Conservation (phyloP, 2,888 invertebrate species). For the Acrobasis suavella region DNA sequence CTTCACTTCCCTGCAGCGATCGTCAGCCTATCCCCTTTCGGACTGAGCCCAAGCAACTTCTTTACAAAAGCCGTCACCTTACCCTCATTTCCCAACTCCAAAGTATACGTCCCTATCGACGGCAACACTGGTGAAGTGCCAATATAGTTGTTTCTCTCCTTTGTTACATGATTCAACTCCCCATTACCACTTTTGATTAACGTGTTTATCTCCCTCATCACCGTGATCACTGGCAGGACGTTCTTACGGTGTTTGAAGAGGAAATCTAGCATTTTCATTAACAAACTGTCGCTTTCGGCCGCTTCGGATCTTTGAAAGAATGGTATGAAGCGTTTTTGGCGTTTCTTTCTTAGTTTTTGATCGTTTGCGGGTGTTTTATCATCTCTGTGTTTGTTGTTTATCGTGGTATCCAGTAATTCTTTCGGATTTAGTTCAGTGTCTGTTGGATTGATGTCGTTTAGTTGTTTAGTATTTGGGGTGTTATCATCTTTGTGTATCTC, state of each 20-base stretch:
- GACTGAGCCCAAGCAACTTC: slow-evolving; percentile 50
- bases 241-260: slow-evolving; percentile 51
- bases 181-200: slow-evolving; percentile 59
- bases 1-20: slow-evolving; percentile 45
- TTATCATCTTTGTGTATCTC: neutral
- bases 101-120: slow-evolving; percentile 45
- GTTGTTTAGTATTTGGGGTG: neutral
- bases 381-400: neutral
- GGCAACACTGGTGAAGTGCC: slow-evolving; percentile 46
- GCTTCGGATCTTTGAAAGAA: slow-evolving; percentile 43
- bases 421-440: no score
- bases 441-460: no score
- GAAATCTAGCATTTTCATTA: slow-evolving; percentile 56
- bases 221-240: slow-evolving; percentile 56
- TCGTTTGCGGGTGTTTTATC: neutral
- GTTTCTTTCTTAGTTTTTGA: slow-evolving; percentile 27
- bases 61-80: slow-evolving; percentile 51
- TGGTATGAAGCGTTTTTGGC: slow-evolving; percentile 57
- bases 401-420: neutral
- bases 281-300: slow-evolving; percentile 46
- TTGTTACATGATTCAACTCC: slow-evolving; percentile 54
- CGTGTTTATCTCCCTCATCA: slow-evolving; percentile 63
- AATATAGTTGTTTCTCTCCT: slow-evolving; percentile 60
- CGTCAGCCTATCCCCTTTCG: slow-evolving; percentile 54
- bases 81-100: slow-evolving; percentile 56